phyloP scores from a whole-genome alignment of 2,113 vertebrate species.

The Hyperoodon ampullatus region DNA sequence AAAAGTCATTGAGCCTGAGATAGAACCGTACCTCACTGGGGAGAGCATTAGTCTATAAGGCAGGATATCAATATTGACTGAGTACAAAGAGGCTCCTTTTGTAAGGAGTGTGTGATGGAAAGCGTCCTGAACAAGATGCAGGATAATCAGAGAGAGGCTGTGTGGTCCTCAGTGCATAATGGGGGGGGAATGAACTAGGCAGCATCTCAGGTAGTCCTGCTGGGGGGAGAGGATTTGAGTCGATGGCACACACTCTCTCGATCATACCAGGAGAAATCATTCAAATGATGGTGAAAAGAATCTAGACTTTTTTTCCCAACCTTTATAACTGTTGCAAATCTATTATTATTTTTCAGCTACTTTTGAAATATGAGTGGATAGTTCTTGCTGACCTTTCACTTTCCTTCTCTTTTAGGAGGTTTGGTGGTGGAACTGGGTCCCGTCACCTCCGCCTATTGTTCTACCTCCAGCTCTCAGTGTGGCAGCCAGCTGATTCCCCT shows the following conservation, averaged over 20 bases:
- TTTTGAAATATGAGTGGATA: background rate
- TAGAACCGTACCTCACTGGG: fast-evolving
- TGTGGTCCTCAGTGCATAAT: fast-evolving
- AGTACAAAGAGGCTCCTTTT: fast-evolving
- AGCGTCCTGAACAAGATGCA: too few relatives aligned
- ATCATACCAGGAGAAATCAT: background rate
- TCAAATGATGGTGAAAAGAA: background rate
- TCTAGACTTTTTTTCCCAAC: background rate
- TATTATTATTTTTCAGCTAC: background rate
- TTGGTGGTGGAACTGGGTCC: background rate
- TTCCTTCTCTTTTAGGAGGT: background rate
- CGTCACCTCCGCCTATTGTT: background rate
- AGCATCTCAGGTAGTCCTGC: fast-evolving
- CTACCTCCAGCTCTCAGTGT: background rate
- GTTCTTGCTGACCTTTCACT: background rate
- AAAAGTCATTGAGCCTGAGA: background rate
- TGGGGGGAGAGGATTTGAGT: fast-evolving
- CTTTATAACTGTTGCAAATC: background rate
- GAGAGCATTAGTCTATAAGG: background rate
- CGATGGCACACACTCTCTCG: fast-evolving
- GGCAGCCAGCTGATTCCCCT: background rate
- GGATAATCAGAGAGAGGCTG: fast-evolving
- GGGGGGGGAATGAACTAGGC: fast-evolving
- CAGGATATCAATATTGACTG: background rate
- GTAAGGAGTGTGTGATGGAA: fast-evolving